These are phyloP conservation scores for Todus mexicanus DNA, from an alignment of 2,797 vertebrate genomes.

Conservation along the genomic window DNA sequence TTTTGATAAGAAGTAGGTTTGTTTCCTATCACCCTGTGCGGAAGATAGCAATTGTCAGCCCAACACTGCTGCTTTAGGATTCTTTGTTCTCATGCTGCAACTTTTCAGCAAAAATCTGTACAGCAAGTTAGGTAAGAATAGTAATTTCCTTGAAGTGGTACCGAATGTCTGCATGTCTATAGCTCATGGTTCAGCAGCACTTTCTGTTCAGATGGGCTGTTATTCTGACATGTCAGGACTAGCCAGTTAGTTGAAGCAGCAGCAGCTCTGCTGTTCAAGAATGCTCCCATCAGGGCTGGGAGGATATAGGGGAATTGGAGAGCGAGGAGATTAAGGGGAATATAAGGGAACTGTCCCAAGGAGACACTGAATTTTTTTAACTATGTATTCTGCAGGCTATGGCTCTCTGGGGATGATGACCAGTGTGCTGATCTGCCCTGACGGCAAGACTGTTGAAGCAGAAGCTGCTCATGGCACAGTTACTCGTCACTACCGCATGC, in stretches of 20 bases:
- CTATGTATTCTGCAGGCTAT: conserved; percentile 81
- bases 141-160: not conserved
- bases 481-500: conserved; percentile 92
- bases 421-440: conserved; percentile 94
- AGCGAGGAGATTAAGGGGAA: not conserved
- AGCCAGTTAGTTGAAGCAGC: not conserved
- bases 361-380: not conserved
- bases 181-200: not conserved
- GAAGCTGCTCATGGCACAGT: conserved; percentile 97
- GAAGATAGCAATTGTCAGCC: not conserved
- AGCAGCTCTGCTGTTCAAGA: not conserved
- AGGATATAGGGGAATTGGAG: not conserved
- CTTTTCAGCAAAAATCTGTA: not conserved
- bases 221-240: not conserved
- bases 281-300: not conserved
- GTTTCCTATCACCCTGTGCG: not conserved
- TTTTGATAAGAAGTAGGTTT: not conserved
- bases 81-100: not conserved
- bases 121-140: not conserved
- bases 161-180: not conserved
- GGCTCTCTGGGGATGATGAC: conserved; percentile 99
- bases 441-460: conserved; percentile 93
- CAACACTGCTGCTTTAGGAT: not conserved
- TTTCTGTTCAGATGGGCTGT: not conserved
- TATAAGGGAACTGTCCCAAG: not conserved